Base-by-base conservation (phyloP, 2,888 invertebrate species). In the Pristionchus entomophagus region DNA sequence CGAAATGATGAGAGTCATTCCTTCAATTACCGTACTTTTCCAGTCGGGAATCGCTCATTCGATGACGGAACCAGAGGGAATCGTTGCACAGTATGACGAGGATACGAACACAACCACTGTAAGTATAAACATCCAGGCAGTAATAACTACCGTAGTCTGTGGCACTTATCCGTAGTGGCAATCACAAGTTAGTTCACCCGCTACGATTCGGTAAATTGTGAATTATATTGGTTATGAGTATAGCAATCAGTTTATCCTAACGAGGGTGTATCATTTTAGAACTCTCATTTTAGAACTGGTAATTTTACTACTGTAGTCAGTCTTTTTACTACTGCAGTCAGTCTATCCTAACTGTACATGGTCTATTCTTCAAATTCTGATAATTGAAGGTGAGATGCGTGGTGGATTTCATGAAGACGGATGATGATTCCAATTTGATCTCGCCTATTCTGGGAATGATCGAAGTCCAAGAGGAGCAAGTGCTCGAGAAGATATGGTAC, bases 401-500 rank as follows among this genome's bases (percentile, higher is more conserved):
- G 38, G 65, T 69, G 22, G 65, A 69, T 19, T 69, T 69, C 65
- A 22, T 69, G 29, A 22, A 10, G 38, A 22, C 38, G 26, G 65
- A 69, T 0, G 14, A 14, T 29, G 65, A 69, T 19, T 38, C 22
- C 65, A 5, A 4, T 8, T 38, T 69, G 65, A 38, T 1, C 35
- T 69, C 65, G 38, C 38, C 65, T 14, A 38, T 22, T 2, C 38
- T 69, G 19, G 65, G 65, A 38, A 35, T 22, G 32, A 29, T 69
- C 8, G 65, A 69, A 38, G 38, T 69, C 19, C 65, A 69, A 32
- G 65, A 69, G 22, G 19, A 14, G 35, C 38, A 69, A 22, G 65
- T 69, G 22, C 38, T 35, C 35, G 38, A 69, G 38, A 69, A 69
- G 65, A 35, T 69, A 32, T 69, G 65, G 65, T 69, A 38, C 65